Base-by-base conservation (phyloP, 2,113 vertebrate species). In the Symphodus melops region DNA sequence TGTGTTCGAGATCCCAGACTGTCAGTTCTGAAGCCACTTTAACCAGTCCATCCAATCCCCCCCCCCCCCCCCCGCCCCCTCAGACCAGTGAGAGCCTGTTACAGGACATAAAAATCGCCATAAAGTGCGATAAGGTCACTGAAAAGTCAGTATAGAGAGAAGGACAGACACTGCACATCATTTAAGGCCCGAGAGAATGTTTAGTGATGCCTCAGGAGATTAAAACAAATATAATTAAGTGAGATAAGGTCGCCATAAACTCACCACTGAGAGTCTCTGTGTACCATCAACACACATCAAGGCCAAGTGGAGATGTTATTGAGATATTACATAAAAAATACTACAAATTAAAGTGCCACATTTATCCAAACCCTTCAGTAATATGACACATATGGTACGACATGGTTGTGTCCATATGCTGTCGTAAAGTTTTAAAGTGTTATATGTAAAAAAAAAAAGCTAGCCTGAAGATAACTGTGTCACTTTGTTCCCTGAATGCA, bases 171-270 rank as follows among this genome's bases (percentile, higher is more conserved):
- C 48, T 37, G 60, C 21, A 7, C 76, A 59, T 70, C 68, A 5
- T 64, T 55, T 49, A 67, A n/a, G 79, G 64, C 79, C 83, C 42
- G 71, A 19, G 44, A 81, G 77, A 75, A 68, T 82, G 79, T 82
- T 70, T 33, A 68, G 21, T 63, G 83, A 80, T 74, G 77, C 82
- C 71, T 71, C 67, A 39, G 51, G 84, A 86, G 77, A 87, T 86
- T 54, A 62, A 84, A 88, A 78, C 83, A 90, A 89, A 91, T 55
- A 88, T 70, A 80, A 82, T 81, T 88, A 85, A 88, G 86, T 66
- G 73, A 12, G 68, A 79, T 83, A 85, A 86, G 51, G 73, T 48
- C n/a, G 67, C 55, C 72, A 83, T 88, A 81, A 90, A 90, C 65
- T 81, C 82, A 72, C 16, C 78, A 63, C 52, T 65, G 77, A 86